These are phyloP conservation scores for Rafetus swinhoei DNA, from an alignment of 2,113 vertebrate species.

Conservation along the genomic window DNA sequence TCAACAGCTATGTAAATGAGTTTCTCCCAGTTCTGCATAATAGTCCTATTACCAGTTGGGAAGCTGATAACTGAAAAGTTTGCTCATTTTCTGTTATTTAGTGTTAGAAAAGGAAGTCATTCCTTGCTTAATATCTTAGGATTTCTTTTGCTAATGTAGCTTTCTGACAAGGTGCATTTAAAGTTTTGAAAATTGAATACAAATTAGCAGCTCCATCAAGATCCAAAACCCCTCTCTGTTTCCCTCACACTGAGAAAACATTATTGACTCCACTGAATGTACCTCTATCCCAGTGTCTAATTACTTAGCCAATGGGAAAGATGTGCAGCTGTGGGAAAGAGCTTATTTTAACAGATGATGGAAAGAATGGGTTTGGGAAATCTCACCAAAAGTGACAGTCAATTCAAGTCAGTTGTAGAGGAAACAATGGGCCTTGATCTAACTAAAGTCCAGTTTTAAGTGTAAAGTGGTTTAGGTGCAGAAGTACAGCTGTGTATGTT, in stretches of 20 bases:
- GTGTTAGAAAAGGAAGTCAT: background rate
- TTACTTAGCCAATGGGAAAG: background rate
- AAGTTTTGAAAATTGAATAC: background rate
- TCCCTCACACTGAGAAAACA: background rate
- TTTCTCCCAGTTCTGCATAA: slow-evolving; percentile 7
- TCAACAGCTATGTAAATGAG: background rate
- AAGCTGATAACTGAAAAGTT: background rate
- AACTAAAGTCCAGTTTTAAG: background rate
- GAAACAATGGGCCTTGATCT: background rate
- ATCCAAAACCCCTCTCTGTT: background rate
- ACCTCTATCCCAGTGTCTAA: background rate
- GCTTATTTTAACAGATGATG: background rate
- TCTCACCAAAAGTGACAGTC: background rate
- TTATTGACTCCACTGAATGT: background rate
- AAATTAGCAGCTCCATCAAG: background rate
- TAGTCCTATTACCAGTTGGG: background rate
- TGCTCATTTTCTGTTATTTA: background rate
- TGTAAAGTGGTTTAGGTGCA: background rate
- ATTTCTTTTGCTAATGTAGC: background rate
- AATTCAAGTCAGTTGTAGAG: background rate
- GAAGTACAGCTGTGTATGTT: background rate
- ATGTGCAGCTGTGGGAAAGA: background rate
- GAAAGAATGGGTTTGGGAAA: background rate
- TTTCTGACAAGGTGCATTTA: background rate
- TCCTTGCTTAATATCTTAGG: background rate